phyloP scores from a whole-genome alignment of 2,888 invertebrate genomes.

The Steinernema scapterisci region DNA sequence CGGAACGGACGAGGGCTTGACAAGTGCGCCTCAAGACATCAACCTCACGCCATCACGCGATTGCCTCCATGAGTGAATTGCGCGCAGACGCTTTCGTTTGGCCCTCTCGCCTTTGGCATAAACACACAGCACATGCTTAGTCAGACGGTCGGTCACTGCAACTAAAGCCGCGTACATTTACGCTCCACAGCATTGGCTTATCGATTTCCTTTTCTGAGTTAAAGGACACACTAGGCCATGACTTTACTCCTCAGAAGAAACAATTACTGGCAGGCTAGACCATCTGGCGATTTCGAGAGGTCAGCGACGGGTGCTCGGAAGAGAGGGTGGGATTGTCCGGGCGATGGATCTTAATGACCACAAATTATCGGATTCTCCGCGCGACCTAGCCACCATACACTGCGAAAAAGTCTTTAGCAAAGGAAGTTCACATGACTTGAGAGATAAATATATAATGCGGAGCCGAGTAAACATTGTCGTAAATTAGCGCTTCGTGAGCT shows the following conservation, averaged over 20 bases:
- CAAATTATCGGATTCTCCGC: too few species aligned
- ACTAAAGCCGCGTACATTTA: slow-evolving; percentile 28
- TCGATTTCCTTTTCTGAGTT: slow-evolving; percentile 31
- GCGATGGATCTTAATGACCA: too few species aligned
- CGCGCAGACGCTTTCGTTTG: slow-evolving; percentile 17
- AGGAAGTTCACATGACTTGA: too few species aligned
- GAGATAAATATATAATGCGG: too few species aligned
- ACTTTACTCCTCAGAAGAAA: slow-evolving; percentile 1
- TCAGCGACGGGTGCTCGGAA: background rate
- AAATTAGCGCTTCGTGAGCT: too few species aligned
- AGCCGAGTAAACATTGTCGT: too few species aligned
- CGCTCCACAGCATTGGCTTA: slow-evolving; percentile 11
- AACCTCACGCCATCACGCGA: slow-evolving; percentile 4
- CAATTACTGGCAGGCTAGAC: background rate
- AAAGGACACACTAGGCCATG: slow-evolving; percentile 22
- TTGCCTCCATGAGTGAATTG: background rate
- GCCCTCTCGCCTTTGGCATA: slow-evolving; percentile 20
- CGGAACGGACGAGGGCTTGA: background rate
- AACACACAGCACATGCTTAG: slow-evolving; percentile 26
- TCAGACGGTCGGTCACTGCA: slow-evolving; percentile 25
- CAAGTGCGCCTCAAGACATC: slow-evolving; percentile 19
- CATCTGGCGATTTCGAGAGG: background rate
- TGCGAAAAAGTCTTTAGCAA: too few species aligned
- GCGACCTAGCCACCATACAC: too few species aligned
- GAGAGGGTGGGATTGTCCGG: too few species aligned